Evolutionary conservation across 2,113 vertebrate species (phyloP).

Genomic region (Polypterus senegalus): DNA sequence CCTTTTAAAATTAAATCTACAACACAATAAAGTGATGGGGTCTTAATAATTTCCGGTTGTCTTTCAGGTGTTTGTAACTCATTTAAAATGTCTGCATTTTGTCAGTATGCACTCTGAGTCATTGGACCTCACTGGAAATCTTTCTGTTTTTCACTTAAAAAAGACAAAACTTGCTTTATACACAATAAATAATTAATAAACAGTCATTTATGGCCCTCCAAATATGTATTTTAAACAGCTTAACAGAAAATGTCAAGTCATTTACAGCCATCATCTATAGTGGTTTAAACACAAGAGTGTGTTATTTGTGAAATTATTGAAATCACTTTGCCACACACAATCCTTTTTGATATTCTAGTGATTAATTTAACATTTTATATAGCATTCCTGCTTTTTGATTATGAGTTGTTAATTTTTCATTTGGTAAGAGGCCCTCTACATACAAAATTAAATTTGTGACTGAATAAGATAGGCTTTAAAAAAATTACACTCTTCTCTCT

Average conservation of each 20-base stretch:
- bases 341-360: not conserved
- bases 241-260: not conserved
- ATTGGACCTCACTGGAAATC: no score
- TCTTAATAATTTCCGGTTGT: no score
- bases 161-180: no score
- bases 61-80: no score
- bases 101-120: no score
- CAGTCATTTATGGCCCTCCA: not conserved
- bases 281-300: not conserved
- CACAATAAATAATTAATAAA: no score
- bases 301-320: not conserved
- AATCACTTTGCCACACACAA: slow-evolving; percentile 1
- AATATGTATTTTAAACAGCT: slow-evolving; percentile 1
- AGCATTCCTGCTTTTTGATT: slow-evolving; percentile 1
- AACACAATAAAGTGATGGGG: no score
- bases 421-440: not conserved
- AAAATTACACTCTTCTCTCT: no score
- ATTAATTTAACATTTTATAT: not conserved
- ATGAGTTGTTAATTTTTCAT: slow-evolving; percentile 4
- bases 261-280: not conserved
- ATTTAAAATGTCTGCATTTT: no score
- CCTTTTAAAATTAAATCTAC: no score
- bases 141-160: no score
- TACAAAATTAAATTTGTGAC: not conserved
- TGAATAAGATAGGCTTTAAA: no score